Base-by-base conservation (phyloP, 2,888 invertebrate species). In the Polyommatus iphigenia region DNA sequence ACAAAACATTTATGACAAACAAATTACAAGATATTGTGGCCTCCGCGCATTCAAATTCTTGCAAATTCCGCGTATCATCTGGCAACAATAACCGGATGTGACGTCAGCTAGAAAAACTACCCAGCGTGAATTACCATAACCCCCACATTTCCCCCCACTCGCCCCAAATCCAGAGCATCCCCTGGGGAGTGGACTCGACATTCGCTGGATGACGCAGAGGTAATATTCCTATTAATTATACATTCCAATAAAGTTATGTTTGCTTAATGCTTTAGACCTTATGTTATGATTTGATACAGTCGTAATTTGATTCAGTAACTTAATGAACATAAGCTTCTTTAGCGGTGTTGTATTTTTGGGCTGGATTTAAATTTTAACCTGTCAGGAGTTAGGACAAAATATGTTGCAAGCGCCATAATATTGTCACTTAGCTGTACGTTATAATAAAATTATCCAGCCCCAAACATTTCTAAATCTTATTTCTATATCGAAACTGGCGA, bases 41-140 rank as follows among this genome's bases (percentile, higher is more conserved):
- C 10, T 62, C 24, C 4, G 24, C 24, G 3, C 13, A 62, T 62
- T 62, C 24, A 62, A 62, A 62, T 62, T 54, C 54, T 62, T 67
- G 67, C 15, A 54, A 54, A 54, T 54, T 5, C 54, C 18, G 18
- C 29, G 13, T 67, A 15, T 67, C 67, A 29, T 67, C 67, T 18
- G 24, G 29, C 10, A 67, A 67, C 62, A 24, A 13, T 67, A 32
- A 67, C 67, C 67, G 67, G 67, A 67, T 32, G 29, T 67, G 67
- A 67, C 67, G 67, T 67, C 67, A 32, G 67, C 67, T 67, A 67
- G 2, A 67, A 67, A 67, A 67, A 67, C 67, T 67, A 18, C 67
- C 18, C 67, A 32, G 29, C 15, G 32, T 32, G 15, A 32, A 67
- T 67, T 67, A 67, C 18, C 67, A 67, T 67, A 67, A 67, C 67